Evolutionary conservation across 2,113 vertebrate genomes (phyloP), one percentile per base, ranked within the genome.

Genomic region (Orientallactaga bullata): DNA sequence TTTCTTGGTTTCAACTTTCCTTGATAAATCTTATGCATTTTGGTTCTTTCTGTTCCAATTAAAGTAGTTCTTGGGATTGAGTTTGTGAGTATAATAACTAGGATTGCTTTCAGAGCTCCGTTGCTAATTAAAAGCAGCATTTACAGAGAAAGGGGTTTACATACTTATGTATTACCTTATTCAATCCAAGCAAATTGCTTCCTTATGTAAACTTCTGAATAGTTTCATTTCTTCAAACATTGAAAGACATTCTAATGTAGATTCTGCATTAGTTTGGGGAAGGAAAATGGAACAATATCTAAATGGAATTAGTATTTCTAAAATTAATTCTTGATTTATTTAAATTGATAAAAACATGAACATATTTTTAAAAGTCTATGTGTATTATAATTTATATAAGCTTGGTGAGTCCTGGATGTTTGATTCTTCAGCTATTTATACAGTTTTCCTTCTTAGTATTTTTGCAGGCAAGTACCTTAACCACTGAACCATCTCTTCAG

Each of bases 81-180:
- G 95, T 92, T 96, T 51, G 35, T 90, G 95, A 88, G 89, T 97
- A 96, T 92, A 92, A 97, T 68, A 89, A 93, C 86, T 85, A 97
- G 88, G 86, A 94, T 98, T 95, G 96, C 91, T 97, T 96, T 95
- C 93, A 96, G 90, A 73, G 47, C 60, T 85, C 88, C 60, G 28
- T 95, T 93, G 39, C 86, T 97, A 96, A 97, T 97, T 98, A 98
- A 97, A 97, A 96, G 90, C 68, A 95, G 87, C 95, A 84, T 90
- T 97, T 97, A 95, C 58, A 88, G 95, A 96, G 95, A 94, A 94
- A 63, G 60, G 82, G 93, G 97, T 97, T 97, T 94, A 91, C 82
- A 85, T 95, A 97, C 82, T 96, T 93, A 95, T 90, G 86, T 92
- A 91, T 95, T 96, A 91, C 95, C 90, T 94, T 92, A 96, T 89